These are phyloP conservation scores for Drosophila maculinotata DNA, from an alignment of 2,888 invertebrate genomes.

Conservation along the genomic window DNA sequence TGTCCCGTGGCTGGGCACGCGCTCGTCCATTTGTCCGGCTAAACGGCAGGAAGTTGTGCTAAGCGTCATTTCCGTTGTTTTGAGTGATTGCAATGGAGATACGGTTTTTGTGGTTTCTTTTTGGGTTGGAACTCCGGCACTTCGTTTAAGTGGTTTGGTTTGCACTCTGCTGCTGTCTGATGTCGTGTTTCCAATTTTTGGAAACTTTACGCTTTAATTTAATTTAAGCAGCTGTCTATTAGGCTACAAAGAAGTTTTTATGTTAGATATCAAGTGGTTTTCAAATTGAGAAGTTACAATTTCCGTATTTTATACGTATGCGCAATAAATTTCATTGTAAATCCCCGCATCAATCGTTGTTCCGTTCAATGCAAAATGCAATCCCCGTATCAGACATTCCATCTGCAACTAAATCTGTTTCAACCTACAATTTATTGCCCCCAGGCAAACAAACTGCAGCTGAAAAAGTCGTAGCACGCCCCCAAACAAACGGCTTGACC, in stretches of 20 bases:
- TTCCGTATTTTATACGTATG: slow-evolving; percentile 4
- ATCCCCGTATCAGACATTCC: slow-evolving; percentile 49
- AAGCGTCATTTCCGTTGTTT: slow-evolving; percentile 82
- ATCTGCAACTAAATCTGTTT: slow-evolving; percentile 55
- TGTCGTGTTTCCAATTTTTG: slow-evolving; percentile 26
- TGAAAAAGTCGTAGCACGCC: slow-evolving; percentile 33
- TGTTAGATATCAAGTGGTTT: too few species aligned
- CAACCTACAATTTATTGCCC: slow-evolving; percentile 63
- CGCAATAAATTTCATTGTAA: slow-evolving; percentile 54
- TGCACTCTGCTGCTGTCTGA: slow-evolving; percentile 8
- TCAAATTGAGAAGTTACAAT: slow-evolving; percentile 19
- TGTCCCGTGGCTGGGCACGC: slow-evolving; percentile 54
- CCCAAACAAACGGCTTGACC: slow-evolving; percentile 26
- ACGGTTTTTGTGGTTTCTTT: slow-evolving; percentile 74
- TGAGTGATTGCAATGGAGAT: slow-evolving; percentile 83
- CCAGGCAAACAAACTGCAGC: slow-evolving; percentile 59
- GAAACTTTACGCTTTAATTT: slow-evolving; percentile 31
- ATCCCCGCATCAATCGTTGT: slow-evolving; percentile 62
- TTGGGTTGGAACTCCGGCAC: slow-evolving; percentile 6
- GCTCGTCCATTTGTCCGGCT: slow-evolving; percentile 55
- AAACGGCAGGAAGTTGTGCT: slow-evolving; percentile 80
- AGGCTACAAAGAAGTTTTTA: background rate
- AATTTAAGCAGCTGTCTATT: slow-evolving; percentile 32
- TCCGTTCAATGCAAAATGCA: slow-evolving; percentile 67
- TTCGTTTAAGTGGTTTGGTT: slow-evolving; percentile 31